Conservation (phyloP, 2,797 vertebrate species). For the Rhinatrema bivittatum region DNA sequence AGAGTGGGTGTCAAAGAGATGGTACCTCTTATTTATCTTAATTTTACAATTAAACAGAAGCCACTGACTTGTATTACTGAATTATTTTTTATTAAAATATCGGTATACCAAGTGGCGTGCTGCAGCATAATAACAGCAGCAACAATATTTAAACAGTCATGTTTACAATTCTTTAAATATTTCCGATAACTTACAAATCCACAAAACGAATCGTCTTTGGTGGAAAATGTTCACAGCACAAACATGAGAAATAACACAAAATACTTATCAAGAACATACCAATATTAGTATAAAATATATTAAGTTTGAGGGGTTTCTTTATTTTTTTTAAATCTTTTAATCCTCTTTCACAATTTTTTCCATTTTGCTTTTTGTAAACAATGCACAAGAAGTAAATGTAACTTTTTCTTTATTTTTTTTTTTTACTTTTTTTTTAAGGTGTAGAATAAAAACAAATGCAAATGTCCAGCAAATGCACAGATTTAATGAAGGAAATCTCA, state of each 20-base stretch:
- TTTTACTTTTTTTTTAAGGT: conserved; percentile 41
- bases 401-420: too few relatives aligned
- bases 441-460: conserved; percentile 50
- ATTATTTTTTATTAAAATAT: conserved; percentile 67
- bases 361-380: conserved; percentile 83
- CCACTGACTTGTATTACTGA: too few relatives aligned
- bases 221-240: conserved; percentile 73
- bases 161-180: conserved; percentile 72
- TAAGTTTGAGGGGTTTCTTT: conserved; percentile 56
- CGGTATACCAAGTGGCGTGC: conserved; percentile 66
- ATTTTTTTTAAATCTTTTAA: conserved; percentile 37
- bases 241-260: conserved; percentile 39
- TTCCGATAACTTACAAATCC: conserved; percentile 88
- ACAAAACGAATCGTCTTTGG: conserved; percentile 79
- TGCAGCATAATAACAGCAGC: conserved; percentile 47
- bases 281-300: conserved; percentile 94
- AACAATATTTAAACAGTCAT: conserved; percentile 52
- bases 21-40: too few relatives aligned
- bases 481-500: conserved; percentile 40
- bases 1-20: too few relatives aligned
- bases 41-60: too few relatives aligned
- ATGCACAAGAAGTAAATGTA: conserved; percentile 61
- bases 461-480: conserved; percentile 80
- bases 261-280: conserved; percentile 68
- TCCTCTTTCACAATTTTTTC: conserved; percentile 55